phyloP scores from a whole-genome alignment of 2,797 vertebrate species.

The Tragopan temminckii region DNA sequence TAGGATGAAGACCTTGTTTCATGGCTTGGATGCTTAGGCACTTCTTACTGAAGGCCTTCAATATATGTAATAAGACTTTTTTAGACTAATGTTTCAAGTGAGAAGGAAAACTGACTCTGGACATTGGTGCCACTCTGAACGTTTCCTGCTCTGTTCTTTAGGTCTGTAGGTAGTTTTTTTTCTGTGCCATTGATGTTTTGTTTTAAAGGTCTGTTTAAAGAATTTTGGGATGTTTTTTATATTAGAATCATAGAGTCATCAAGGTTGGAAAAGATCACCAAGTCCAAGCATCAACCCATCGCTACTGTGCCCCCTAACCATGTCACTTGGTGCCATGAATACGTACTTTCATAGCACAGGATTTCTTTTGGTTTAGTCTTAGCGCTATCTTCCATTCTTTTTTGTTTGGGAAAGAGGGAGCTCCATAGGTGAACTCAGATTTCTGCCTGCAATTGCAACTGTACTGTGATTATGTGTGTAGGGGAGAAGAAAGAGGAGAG shows the following conservation, averaged over 20 bases:
- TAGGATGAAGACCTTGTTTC: neutral
- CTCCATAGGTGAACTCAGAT: neutral
- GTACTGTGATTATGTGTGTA: neutral
- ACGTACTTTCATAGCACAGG: rapidly evolving
- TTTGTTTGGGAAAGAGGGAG: neutral
- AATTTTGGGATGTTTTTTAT: neutral
- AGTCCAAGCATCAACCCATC: too few relatives aligned
- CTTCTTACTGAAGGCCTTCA: neutral
- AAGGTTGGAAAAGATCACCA: too few relatives aligned
- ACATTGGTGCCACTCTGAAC: neutral
- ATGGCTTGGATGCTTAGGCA: neutral
- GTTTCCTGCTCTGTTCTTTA: neutral
- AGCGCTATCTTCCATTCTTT: neutral
- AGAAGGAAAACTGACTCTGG: neutral
- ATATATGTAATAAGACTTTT: neutral
- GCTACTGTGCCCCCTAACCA: too few relatives aligned
- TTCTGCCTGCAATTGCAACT: neutral
- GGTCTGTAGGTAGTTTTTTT: neutral
- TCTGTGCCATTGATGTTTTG: neutral
- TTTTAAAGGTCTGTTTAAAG: neutral
- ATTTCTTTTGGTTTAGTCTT: neutral
- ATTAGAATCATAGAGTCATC: neutral
- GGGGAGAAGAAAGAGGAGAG: neutral
- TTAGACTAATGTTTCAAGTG: neutral
- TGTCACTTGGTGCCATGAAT: too few relatives aligned